Evolutionary conservation across 2,113 vertebrate genomes (phyloP), one percentile per base, ranked within the genome.

Genomic region (Sinocyclocheilus anophthalmus): DNA sequence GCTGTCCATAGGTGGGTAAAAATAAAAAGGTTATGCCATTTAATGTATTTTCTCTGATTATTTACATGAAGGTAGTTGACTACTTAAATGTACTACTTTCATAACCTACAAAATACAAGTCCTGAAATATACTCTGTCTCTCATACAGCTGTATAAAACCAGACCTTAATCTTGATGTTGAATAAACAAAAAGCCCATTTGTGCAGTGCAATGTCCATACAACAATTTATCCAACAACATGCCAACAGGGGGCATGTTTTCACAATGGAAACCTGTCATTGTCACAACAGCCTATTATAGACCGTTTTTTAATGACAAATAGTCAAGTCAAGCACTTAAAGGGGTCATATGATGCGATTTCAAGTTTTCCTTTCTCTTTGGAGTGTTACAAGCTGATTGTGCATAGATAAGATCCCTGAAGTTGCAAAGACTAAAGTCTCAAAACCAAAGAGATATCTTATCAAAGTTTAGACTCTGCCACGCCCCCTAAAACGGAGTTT

Each of bases 1-100:
- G 75, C 24, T 76, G 45, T 76, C n/a, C 13, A 76, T 53, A 76
- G 8, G 50, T 76, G 42, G 13, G 12, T 50, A 8, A 24, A 50
- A 76, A 77, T 77, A 22, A 77, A 77, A 76, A 53, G 5, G 18
- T 76, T 45, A 76, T 53, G 48, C 12, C 42, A 26, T 30, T 76
- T 76, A 20, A 33, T 55, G 7, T 55, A 26, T 26, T 50, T 55
- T 8, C 48, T 77, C 12, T 5, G 45, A 61, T 61, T 61, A 61
- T n/a, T 61, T 61, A 22, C 57, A 22, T 59, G 20, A 59, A 18
- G 18, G 55, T 57, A 20, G 18, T 22, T 59, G 57, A 59, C 18
- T 59, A 22, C 53, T 55, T 55, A 20, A 55, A 20, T 20, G 3
- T n/a, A 39, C 18, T 59, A 5, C 4, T 72, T 70, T 5, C 14